Base-by-base conservation (phyloP, 2,113 vertebrate genomes). In the Trichechus manatus region DNA sequence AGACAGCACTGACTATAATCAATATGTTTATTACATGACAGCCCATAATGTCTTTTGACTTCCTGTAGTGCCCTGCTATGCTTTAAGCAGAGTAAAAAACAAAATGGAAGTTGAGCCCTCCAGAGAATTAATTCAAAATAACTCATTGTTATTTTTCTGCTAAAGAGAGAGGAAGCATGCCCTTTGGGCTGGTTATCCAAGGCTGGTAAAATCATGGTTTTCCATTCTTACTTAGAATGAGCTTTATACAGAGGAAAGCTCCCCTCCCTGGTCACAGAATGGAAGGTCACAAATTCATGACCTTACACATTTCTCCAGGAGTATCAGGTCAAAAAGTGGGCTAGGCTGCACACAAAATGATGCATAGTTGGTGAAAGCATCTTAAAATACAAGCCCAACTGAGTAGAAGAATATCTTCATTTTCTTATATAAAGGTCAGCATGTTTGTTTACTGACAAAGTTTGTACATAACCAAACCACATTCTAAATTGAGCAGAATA, bases 391-490 rank as follows among this genome's bases (percentile, higher is more conserved):
- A 97, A 44, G 3, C 27, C n/a, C 17, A 89, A 72, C 47, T 74
- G 70, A 96, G 85, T 44, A 93, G 82, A 92, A 85, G 5, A 47
- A 44, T 85, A 72, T 75, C 68, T 86, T 94, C 15, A 44, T 50
- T 87, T 94, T 93, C 53, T 93, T 80, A 83, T 56, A 22, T 27
- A 53, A 97, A 96, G 82, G 84, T 94, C 93, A 95, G 13, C n/a
- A 66, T 96, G 88, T 95, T 87, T 93, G 66, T 88, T 92, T 95
- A 86, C 63, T 86, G 36, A 87, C 84, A 64, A 87, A 78, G 50
- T 86, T 93, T 96, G 59, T 82, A 63, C 9, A 80, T 87, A 96
- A 72, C 44, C 77, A 88, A 97, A 89, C 44, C 13, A 95, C 31
- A 94, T 64, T 93, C 66, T 95, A 94, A 96, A 78, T 31, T 95